A percentile compares a stretch with the other conserved stretches of the same genome.
Evolutionary conservation across 2,888 invertebrate genomes (phyloP).

Genomic region (Ceraclea dissimilis): DNA sequence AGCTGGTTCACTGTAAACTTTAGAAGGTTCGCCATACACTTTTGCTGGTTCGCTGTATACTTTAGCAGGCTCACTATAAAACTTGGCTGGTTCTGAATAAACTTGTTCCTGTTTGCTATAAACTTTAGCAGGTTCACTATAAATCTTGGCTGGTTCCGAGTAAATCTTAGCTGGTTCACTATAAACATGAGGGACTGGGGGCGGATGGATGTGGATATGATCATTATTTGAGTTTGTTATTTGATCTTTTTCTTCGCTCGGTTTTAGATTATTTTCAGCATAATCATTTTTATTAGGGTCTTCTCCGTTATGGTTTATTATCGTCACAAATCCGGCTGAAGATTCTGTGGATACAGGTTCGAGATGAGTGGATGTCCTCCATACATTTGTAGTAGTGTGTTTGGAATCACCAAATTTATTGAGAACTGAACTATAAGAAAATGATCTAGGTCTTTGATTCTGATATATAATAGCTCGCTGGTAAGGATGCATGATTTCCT

Average conservation of each 20-base stretch:
- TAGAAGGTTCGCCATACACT: slow-evolving; percentile 52
- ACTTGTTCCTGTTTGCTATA: slow-evolving; percentile 48
- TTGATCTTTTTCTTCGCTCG: slow-evolving; percentile 23
- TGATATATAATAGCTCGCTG: slow-evolving; percentile 44
- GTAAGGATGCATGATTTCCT: slow-evolving; percentile 41
- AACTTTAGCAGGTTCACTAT: slow-evolving; percentile 48
- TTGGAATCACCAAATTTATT: slow-evolving; percentile 33
- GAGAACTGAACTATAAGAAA: slow-evolving; percentile 48
- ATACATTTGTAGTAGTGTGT: slow-evolving; percentile 30
- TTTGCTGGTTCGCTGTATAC: slow-evolving; percentile 40
- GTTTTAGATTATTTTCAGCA: slow-evolving; percentile 22
- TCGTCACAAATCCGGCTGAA: slow-evolving; percentile 25
- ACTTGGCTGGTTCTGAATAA: slow-evolving; percentile 50
- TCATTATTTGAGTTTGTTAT: neutral
- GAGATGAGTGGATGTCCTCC: slow-evolving; percentile 20
- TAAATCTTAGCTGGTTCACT: slow-evolving; percentile 49
- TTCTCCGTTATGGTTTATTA: slow-evolving; percentile 25
- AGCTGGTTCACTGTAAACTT: slow-evolving; percentile 51
- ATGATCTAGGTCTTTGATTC: slow-evolving; percentile 38
- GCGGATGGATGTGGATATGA: neutral
- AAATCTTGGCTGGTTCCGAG: slow-evolving; percentile 50
- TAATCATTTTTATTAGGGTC: slow-evolving; percentile 17
- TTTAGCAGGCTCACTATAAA: slow-evolving; percentile 50
- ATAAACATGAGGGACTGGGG: slow-evolving; percentile 32
- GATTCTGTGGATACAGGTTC: slow-evolving; percentile 23